Percentiles rank a stretch among this genome's conserved stretches.
Evolutionary conservation across 2,888 invertebrate genomes (phyloP).

Genomic region (Timema cristinae): DNA sequence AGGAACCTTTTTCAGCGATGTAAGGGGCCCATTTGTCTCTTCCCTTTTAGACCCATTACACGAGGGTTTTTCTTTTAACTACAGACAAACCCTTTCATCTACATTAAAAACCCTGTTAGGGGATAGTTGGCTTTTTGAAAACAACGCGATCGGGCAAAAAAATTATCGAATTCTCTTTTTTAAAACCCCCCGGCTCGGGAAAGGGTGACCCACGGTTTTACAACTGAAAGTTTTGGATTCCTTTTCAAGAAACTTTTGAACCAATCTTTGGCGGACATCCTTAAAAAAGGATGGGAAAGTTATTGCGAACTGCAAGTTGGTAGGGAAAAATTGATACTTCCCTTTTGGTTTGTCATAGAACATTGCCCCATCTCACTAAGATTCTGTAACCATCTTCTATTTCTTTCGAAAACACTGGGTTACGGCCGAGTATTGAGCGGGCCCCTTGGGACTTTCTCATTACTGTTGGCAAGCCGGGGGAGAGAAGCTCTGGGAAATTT

Average conservation of each 20-base stretch:
- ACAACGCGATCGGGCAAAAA: conserved; percentile 7
- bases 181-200: too few relatives aligned
- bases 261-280: conserved; percentile 11
- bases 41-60: conserved; percentile 38
- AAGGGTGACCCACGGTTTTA: conserved; percentile 22
- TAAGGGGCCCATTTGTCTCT: conserved; percentile 38
- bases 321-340: background rate
- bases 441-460: background rate
- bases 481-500: background rate
- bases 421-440: background rate
- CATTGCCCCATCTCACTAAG: conserved; percentile 15
- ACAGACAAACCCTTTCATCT: conserved; percentile 41
- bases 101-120: conserved; percentile 34
- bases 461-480: conserved; percentile 7
- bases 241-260: conserved; percentile 14
- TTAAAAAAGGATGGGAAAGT: background rate
- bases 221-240: conserved; percentile 12
- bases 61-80: conserved; percentile 30
- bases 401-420: conserved; percentile 14
- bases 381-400: background rate
- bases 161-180: conserved; percentile 20
- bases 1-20: conserved; percentile 31
- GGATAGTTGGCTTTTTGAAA: background rate
- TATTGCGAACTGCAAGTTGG: conserved; percentile 14
- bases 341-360: conserved; percentile 6